A percentile compares a stretch with the other conserved stretches of the same genome.
phyloP scores from a whole-genome alignment of 2,888 invertebrate species.

The Nemurella pictetii region DNA sequence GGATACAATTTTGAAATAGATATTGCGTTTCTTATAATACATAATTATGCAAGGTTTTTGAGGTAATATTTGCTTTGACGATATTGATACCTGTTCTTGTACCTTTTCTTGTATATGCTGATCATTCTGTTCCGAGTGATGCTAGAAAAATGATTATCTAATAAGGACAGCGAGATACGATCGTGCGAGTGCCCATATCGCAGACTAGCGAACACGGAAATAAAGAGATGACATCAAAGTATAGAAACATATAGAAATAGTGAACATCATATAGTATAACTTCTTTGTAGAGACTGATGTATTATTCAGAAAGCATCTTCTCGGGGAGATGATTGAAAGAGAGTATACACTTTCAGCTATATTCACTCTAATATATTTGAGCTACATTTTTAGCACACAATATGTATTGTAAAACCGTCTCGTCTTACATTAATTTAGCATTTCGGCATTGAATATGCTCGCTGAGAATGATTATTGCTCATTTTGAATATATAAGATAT shows the following conservation, averaged over 20 bases:
- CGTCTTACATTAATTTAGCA: not conserved
- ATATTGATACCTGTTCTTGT: too few species aligned
- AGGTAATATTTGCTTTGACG: not conserved
- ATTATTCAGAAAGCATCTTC: not conserved
- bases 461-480: not conserved
- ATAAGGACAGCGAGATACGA: not conserved
- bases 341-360: not conserved
- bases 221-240: not conserved
- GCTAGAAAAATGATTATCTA: not conserved
- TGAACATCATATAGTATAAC: not conserved
- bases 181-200: not conserved
- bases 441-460: not conserved
- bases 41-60: not conserved
- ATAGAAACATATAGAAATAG: not conserved
- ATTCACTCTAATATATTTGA: not conserved
- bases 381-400: not conserved
- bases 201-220: not conserved
- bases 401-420: not conserved
- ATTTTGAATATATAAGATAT: not conserved
- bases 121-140: not conserved
- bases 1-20: too few species aligned
- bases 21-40: too few species aligned
- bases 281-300: not conserved
- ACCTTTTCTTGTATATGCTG: not conserved
- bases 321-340: not conserved